Evolutionary conservation across 1,140 invertebrate genomes (phyloP).

Genomic region (Macrobrachium rosenbergii): DNA sequence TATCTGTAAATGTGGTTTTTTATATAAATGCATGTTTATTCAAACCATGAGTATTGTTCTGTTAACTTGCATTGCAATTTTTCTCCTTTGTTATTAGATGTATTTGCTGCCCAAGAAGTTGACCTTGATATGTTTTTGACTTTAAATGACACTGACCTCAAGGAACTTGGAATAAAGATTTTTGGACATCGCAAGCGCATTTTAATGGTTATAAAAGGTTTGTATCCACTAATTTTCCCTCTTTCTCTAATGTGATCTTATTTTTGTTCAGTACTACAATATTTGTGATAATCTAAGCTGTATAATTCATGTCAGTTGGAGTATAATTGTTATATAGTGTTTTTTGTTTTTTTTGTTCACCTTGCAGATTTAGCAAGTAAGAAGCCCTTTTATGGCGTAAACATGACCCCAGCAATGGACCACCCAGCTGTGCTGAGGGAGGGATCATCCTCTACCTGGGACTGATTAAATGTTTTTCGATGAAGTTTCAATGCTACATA

Average conservation of each 20-base stretch:
- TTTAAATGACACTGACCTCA: constrained; percentile 61
- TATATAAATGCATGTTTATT: too few relatives aligned
- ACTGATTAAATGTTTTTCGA: too few relatives aligned
- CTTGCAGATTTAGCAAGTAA: constrained; percentile 10
- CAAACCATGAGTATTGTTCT: too few relatives aligned
- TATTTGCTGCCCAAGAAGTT: constrained; percentile 63
- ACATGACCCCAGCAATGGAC: too few relatives aligned
- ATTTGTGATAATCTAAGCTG: too few relatives aligned
- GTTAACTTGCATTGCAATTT: too few relatives aligned
- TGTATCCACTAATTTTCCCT: neutral
- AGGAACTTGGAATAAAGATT: constrained; percentile 63
- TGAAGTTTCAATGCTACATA: too few relatives aligned
- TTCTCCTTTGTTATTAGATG: constrained; percentile 47
- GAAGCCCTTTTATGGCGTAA: constrained; percentile 6
- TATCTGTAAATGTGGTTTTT: too few relatives aligned
- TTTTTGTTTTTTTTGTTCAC: too few relatives aligned
- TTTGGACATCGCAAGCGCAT: constrained; percentile 64
- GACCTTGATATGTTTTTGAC: constrained; percentile 61
- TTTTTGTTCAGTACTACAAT: too few relatives aligned
- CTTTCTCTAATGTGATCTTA: neutral
- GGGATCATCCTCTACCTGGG: neutral
- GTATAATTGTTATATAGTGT: too few relatives aligned
- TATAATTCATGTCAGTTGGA: too few relatives aligned
- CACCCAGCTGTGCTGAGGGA: neutral
- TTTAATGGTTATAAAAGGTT: constrained; percentile 64